Evolutionary conservation across 2,797 vertebrate genomes (phyloP).

Genomic region (Neosilurus mollespiculum): DNA sequence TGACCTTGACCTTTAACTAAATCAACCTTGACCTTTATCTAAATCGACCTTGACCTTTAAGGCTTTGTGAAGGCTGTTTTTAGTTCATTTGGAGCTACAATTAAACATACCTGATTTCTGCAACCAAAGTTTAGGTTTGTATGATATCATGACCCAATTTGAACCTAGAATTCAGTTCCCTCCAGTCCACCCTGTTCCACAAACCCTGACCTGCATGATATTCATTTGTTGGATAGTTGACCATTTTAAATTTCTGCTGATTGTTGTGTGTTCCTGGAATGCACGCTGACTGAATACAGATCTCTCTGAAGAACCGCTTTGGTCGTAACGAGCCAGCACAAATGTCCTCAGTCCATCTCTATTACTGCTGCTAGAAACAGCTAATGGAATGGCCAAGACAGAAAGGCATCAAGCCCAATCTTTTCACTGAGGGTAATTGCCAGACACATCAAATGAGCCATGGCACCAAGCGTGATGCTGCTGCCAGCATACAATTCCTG

Average conservation of each 20-base stretch:
- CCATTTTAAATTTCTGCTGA: not conserved
- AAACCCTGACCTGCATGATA: not conserved
- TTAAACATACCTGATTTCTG: not conserved
- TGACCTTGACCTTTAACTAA: too few relatives aligned
- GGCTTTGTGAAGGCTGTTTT: not conserved
- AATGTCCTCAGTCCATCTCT: not conserved
- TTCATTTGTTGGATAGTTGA: not conserved
- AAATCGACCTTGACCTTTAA: too few relatives aligned
- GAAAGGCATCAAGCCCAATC: not conserved
- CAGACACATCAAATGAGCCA: slow-evolving; percentile 14
- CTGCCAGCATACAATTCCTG: not conserved
- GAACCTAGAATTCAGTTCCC: not conserved
- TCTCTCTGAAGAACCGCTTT: not conserved
- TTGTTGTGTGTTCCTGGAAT: not conserved
- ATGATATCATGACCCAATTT: not conserved
- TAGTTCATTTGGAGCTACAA: not conserved
- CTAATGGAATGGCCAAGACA: slow-evolving; percentile 2
- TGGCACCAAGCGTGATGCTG: not conserved
- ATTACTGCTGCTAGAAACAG: slow-evolving; percentile 10
- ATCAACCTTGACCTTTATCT: too few relatives aligned
- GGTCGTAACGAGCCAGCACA: not conserved
- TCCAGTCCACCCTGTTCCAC: not conserved
- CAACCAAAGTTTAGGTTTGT: not conserved
- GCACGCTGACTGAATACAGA: not conserved
- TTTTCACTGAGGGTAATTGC: slow-evolving; percentile 13